Percentiles rank a stretch among this genome's conserved stretches.
Evolutionary conservation across 2,113 vertebrate genomes (phyloP).

Genomic region (Mirza zaza): DNA sequence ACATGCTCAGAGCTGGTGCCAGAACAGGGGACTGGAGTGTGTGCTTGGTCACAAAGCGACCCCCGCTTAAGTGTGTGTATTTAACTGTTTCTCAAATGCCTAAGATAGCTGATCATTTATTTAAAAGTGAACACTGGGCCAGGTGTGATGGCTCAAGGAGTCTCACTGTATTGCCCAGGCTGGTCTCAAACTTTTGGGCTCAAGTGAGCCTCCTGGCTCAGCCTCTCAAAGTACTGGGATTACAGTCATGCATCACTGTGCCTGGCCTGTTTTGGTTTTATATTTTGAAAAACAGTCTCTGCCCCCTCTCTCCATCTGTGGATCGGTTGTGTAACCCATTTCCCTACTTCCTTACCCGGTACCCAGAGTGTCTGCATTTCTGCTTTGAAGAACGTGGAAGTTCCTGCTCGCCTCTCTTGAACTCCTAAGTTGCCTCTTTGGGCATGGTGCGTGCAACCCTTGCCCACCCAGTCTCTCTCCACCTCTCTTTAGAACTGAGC

Average conservation of each 20-base stretch:
- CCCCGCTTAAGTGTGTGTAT: background rate
- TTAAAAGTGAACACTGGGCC: background rate
- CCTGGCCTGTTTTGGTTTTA: background rate
- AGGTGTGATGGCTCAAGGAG: too few species aligned
- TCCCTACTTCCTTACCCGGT: constrained; percentile 18
- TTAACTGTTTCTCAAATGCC: background rate
- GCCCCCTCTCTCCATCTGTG: constrained; percentile 60
- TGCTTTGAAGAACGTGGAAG: constrained; percentile 51
- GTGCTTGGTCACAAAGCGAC: background rate
- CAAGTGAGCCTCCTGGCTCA: too few species aligned
- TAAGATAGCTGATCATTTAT: accelerated
- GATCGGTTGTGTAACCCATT: constrained; percentile 67
- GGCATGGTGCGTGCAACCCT: background rate
- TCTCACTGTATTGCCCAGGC: too few species aligned
- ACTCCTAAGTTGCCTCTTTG: background rate
- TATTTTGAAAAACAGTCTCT: constrained; percentile 75
- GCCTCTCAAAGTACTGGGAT: too few species aligned
- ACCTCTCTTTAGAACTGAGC: constrained; percentile 85
- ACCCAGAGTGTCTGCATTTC: background rate
- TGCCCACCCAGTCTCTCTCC: constrained; percentile 22
- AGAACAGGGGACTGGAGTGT: background rate
- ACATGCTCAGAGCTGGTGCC: background rate
- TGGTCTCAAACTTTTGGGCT: too few species aligned
- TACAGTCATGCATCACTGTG: too few species aligned
- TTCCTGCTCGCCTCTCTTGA: constrained; percentile 22